These are phyloP conservation scores for Brachionus manjavacas DNA, from an alignment of 1,140 invertebrate genomes.

Conservation along the genomic window DNA sequence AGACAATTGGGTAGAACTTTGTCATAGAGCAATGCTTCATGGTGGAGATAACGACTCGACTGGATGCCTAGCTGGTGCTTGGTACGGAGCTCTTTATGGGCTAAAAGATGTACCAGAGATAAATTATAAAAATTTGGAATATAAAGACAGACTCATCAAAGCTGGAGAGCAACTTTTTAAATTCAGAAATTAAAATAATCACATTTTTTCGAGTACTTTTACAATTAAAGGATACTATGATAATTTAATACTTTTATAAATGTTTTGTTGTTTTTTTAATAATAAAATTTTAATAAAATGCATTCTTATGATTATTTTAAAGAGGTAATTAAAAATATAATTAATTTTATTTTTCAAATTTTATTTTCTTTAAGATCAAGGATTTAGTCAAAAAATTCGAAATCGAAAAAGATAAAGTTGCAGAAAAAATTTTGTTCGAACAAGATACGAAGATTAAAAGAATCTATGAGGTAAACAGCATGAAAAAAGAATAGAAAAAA, in stretches of 20 bases:
- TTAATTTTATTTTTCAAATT: not conserved
- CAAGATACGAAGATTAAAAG: not conserved
- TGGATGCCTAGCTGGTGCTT: slow-evolving; percentile 53
- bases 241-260: not conserved
- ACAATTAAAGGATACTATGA: not conserved
- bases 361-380: not conserved
- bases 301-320: not conserved
- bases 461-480: not conserved
- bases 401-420: not conserved
- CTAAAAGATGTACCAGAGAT: slow-evolving; percentile 48
- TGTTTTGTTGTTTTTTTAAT: not conserved
- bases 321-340: not conserved
- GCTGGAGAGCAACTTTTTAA: not conserved
- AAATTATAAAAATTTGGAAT: slow-evolving; percentile 47
- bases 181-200: not conserved
- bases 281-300: not conserved
- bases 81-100: slow-evolving; percentile 53
- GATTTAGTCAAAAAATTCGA: not conserved
- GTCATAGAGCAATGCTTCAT: slow-evolving; percentile 52
- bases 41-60: slow-evolving; percentile 55
- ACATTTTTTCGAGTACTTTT: not conserved
- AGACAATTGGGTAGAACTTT: slow-evolving; percentile 51
- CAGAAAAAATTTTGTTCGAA: not conserved
- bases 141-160: not conserved
- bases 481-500: not conserved